Percentiles rank a stretch among this genome's conserved stretches.
These are phyloP conservation scores for Hipparchia sbordonii DNA, from an alignment of 2,888 invertebrate species.

Conservation along the genomic window DNA sequence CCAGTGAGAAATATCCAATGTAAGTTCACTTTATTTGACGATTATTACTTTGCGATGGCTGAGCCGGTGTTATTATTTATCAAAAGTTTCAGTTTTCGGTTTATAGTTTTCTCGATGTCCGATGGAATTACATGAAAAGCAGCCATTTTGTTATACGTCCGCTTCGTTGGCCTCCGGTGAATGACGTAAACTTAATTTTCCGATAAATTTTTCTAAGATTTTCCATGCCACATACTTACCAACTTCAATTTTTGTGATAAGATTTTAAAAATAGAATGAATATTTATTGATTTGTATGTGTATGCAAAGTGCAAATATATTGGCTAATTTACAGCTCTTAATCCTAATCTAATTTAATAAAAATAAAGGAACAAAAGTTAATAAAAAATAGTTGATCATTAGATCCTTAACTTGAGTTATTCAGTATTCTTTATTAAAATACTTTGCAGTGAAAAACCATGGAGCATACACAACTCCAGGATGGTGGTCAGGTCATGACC, in stretches of 20 bases:
- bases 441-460: constrained; percentile 60
- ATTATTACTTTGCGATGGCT: constrained; percentile 60
- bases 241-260: neutral
- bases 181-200: constrained; percentile 66
- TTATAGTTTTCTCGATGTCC: constrained; percentile 48
- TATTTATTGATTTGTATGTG: neutral
- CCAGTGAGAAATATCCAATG: constrained; percentile 82
- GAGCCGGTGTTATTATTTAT: constrained; percentile 49
- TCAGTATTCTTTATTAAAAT: neutral
- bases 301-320: neutral
- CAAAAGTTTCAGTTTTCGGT: constrained; percentile 46
- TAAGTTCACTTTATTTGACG: constrained; percentile 76
- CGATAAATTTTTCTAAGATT: constrained; percentile 37
- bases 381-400: too few relatives aligned
- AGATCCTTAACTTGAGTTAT: too few relatives aligned
- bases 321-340: neutral
- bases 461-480: constrained; percentile 83
- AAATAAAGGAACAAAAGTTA: too few relatives aligned
- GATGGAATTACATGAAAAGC: constrained; percentile 66
- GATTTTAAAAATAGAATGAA: neutral
- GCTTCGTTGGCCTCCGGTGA: constrained; percentile 60
- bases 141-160: constrained; percentile 79
- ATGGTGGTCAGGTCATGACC: constrained; percentile 86
- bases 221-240: neutral
- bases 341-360: too few relatives aligned